A percentile compares a stretch with the other conserved stretches of the same genome.
phyloP scores from a whole-genome alignment of 2,797 vertebrate species.

The Silurus aristotelis region DNA sequence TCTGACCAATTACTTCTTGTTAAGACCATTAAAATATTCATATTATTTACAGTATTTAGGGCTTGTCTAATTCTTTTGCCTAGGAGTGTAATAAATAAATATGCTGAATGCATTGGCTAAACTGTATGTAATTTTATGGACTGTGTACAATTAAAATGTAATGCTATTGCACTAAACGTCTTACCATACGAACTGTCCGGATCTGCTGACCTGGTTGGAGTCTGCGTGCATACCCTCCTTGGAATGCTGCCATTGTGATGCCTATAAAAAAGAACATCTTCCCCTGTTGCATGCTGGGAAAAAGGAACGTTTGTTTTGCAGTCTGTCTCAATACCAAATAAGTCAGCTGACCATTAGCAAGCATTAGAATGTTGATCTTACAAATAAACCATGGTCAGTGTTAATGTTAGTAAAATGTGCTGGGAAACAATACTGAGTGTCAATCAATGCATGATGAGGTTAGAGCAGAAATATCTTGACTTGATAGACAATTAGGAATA shows the following conservation, averaged over 20 bases:
- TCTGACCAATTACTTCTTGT: no score
- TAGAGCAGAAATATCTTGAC: neutral
- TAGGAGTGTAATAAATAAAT: neutral
- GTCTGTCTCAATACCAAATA: neutral
- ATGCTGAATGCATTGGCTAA: neutral
- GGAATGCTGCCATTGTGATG: slow-evolving; percentile 90
- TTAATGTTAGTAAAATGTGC: no score
- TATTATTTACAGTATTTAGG: no score
- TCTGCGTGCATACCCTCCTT: slow-evolving; percentile 89
- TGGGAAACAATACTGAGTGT: neutral
- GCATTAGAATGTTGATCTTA: neutral
- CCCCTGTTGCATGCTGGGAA: slow-evolving; percentile 91
- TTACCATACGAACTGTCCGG: slow-evolving; percentile 82
- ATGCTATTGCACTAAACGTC: neutral
- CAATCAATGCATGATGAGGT: neutral
- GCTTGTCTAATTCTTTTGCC: no score
- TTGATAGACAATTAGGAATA: neutral
- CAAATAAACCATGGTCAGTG: neutral
- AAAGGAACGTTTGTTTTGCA: neutral
- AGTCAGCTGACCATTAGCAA: neutral
- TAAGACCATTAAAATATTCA: no score
- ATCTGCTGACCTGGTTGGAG: slow-evolving; percentile 88
- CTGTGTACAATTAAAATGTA: neutral
- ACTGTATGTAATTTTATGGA: neutral
- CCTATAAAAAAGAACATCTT: slow-evolving; percentile 99